Conservation (phyloP, 2,797 vertebrate species). For the Anguilla megastoma region DNA sequence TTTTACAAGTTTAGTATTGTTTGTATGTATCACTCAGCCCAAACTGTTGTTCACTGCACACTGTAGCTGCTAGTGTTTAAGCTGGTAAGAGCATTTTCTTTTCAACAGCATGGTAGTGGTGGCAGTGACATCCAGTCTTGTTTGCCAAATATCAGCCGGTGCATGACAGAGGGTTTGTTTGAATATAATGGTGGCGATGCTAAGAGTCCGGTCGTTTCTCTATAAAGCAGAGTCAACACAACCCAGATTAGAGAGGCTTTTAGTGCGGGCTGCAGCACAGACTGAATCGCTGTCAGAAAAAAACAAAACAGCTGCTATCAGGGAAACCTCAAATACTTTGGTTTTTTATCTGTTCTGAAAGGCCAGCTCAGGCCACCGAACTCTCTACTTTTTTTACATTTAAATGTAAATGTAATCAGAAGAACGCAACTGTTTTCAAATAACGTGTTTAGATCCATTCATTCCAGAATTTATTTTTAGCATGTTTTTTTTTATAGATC, state of each 20-base stretch:
- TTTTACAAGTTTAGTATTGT: background rate
- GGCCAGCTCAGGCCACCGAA: background rate
- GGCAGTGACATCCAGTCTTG: background rate
- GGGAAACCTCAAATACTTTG: slow-evolving; percentile 21
- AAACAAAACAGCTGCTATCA: slow-evolving; percentile 37
- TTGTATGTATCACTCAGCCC: background rate
- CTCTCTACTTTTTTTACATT: background rate
- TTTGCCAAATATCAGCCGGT: background rate
- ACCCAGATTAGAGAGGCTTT: slow-evolving; percentile 42
- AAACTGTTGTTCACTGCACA: background rate
- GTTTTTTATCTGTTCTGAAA: slow-evolving; percentile 15
- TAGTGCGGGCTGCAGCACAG: slow-evolving; percentile 31
- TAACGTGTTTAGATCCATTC: background rate
- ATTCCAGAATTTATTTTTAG: background rate
- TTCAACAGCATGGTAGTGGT: background rate
- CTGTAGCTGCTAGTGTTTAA: background rate
- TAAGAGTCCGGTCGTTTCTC: background rate
- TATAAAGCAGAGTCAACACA: slow-evolving; percentile 38
- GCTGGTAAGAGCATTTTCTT: background rate
- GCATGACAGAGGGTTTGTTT: background rate
- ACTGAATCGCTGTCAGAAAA: slow-evolving; percentile 26
- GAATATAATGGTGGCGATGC: background rate
- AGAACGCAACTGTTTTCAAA: background rate
- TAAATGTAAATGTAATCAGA: background rate
- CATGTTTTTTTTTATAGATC: background rate